phyloP scores from a whole-genome alignment of 2,797 vertebrate species.

The Australoheros facetus region DNA sequence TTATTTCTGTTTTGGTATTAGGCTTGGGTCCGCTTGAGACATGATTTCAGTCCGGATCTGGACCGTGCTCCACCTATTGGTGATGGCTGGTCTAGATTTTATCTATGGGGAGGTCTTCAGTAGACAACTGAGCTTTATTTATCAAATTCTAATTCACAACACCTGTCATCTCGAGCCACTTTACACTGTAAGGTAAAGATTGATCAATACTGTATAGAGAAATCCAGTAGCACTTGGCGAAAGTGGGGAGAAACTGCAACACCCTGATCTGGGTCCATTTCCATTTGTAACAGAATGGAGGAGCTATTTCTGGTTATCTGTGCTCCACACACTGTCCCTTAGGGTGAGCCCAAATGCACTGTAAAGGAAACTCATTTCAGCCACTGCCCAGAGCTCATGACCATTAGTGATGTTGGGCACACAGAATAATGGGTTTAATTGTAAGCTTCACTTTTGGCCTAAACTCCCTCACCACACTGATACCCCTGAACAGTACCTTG shows the following conservation, averaged over 20 bases:
- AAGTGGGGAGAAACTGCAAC: conserved; percentile 2
- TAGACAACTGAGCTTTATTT: conserved; percentile 1
- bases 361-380: conserved; percentile 36
- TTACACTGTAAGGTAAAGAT: not conserved
- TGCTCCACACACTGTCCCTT: conserved; percentile 27
- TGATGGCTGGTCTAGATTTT: no score
- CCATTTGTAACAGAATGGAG: conserved; percentile 11
- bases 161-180: not conserved
- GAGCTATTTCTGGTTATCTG: conserved; percentile 39
- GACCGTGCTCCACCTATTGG: no score
- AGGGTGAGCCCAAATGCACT: conserved; percentile 22
- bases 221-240: not conserved
- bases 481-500: conserved; percentile 4
- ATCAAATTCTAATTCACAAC: not conserved
- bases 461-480: conserved; percentile 10
- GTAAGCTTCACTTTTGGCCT: conserved; percentile 18
- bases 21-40: no score
- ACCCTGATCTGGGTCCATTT: conserved; percentile 21
- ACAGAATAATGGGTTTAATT: conserved; percentile 16
- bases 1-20: no score
- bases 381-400: conserved; percentile 35
- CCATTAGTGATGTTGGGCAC: conserved; percentile 26
- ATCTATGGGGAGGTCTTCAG: not conserved
- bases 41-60: no score
- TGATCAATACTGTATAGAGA: not conserved